phyloP scores from a whole-genome alignment of 2,113 vertebrate species.

The Piprites chloris region DNA sequence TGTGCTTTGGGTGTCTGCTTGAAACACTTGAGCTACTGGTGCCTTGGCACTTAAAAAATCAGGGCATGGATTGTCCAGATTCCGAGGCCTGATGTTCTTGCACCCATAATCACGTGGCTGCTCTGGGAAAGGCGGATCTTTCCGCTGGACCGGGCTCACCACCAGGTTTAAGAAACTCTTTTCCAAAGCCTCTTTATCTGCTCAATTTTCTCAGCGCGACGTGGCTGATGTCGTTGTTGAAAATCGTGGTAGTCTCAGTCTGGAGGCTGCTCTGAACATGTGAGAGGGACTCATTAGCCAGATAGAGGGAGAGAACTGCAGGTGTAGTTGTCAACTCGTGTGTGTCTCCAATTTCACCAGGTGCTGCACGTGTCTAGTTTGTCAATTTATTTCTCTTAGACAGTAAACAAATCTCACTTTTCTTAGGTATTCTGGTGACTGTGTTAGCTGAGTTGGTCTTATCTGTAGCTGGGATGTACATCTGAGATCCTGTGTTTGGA shows the following conservation, averaged over 20 bases:
- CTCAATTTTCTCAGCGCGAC: not conserved
- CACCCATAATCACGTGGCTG: not conserved
- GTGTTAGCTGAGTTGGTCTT: not conserved
- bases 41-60: not conserved
- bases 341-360: not conserved
- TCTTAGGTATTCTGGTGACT: not conserved
- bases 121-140: not conserved
- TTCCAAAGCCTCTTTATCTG: not conserved
- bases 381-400: constrained; percentile 13
- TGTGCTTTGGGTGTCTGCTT: not conserved
- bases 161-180: not conserved
- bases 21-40: not conserved
- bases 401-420: constrained; percentile 40
- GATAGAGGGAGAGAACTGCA: not conserved
- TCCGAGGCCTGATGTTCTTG: not conserved
- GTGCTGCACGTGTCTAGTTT: constrained; percentile 8
- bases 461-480: constrained; percentile 16
- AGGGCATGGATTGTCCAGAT: not conserved
- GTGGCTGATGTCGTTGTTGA: not conserved
- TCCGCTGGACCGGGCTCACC: not conserved
- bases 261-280: not conserved
- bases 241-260: not conserved
- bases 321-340: not conserved
- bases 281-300: constrained; percentile 17
- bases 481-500: not conserved